These are phyloP conservation scores for Nomada lathburiana DNA, from an alignment of 2,888 invertebrate genomes.

Conservation along the genomic window DNA sequence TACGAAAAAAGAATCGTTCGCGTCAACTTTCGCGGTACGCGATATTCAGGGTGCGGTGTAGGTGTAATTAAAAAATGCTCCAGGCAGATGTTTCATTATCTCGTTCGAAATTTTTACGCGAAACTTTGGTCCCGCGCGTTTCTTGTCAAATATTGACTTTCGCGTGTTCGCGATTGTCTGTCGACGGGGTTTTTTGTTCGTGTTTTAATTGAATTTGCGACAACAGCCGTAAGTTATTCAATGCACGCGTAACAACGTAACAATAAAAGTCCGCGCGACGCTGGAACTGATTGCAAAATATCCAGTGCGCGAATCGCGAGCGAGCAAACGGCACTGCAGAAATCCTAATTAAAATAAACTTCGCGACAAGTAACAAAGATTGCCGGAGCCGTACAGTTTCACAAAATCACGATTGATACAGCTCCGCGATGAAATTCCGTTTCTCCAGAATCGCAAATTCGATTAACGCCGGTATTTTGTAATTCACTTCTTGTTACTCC, in stretches of 20 bases:
- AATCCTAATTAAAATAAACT: background rate
- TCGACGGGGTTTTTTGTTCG: constrained; percentile 4
- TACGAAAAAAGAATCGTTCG: background rate
- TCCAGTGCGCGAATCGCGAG: background rate
- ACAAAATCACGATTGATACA: no score
- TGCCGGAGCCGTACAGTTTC: no score
- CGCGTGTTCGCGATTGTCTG: background rate
- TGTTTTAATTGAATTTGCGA: background rate
- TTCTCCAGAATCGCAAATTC: no score
- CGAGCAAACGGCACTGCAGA: background rate
- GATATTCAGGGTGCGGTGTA: background rate
- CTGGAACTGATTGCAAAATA: background rate
- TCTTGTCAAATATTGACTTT: background rate
- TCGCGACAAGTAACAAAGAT: background rate
- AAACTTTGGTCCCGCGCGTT: background rate
- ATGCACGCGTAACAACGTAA: no score
- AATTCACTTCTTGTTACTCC: no score
- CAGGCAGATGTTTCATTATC: background rate
- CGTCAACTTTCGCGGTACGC: background rate
- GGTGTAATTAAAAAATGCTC: constrained; percentile 8
- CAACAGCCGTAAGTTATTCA: background rate
- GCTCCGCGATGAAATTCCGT: no score
- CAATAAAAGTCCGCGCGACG: background rate
- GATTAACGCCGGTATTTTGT: no score
- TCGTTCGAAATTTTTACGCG: background rate